phyloP scores from a whole-genome alignment of 2,888 invertebrate species.

The Eumerus sabulonum region DNA sequence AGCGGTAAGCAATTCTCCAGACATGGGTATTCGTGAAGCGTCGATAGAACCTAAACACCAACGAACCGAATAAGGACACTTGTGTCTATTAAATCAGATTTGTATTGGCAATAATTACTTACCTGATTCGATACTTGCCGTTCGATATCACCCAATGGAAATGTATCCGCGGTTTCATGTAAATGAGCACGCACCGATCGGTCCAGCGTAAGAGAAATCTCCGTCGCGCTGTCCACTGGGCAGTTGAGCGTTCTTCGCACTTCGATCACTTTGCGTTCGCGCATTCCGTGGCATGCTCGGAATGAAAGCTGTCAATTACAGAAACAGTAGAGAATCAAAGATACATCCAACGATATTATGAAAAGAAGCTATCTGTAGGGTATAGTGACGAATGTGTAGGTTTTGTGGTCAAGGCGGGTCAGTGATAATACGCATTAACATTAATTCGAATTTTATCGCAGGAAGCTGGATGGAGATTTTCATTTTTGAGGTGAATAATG shows the following conservation, averaged over 20 bases:
- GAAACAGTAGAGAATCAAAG: slow-evolving; percentile 9
- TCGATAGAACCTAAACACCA: slow-evolving; percentile 86
- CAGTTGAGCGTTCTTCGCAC: slow-evolving; percentile 83
- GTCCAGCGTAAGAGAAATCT: slow-evolving; percentile 79
- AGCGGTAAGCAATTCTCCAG: slow-evolving; percentile 88
- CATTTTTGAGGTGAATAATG: too few relatives aligned
- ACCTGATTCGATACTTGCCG: slow-evolving; percentile 84
- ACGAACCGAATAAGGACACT: not conserved
- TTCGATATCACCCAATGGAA: slow-evolving; percentile 85
- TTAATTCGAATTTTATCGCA: not conserved
- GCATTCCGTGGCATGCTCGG: slow-evolving; percentile 85
- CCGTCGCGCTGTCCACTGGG: slow-evolving; percentile 78
- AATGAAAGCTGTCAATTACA: slow-evolving; percentile 83
- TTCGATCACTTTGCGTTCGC: slow-evolving; percentile 86
- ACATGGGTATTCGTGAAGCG: slow-evolving; percentile 95
- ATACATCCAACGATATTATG: not conserved
- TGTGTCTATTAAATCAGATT: too few relatives aligned
- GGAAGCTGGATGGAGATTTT: slow-evolving; percentile 21
- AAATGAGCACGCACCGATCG: slow-evolving; percentile 84
- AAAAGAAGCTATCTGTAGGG: not conserved
- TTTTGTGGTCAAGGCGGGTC: not conserved
- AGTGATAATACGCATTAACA: slow-evolving; percentile 21
- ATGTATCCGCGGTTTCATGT: slow-evolving; percentile 85
- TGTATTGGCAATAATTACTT: slow-evolving; percentile 9
- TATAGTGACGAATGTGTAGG: not conserved